Evolutionary conservation across 2,797 vertebrate genomes (phyloP).

Genomic region (Sebastes ruberrimus): DNA sequence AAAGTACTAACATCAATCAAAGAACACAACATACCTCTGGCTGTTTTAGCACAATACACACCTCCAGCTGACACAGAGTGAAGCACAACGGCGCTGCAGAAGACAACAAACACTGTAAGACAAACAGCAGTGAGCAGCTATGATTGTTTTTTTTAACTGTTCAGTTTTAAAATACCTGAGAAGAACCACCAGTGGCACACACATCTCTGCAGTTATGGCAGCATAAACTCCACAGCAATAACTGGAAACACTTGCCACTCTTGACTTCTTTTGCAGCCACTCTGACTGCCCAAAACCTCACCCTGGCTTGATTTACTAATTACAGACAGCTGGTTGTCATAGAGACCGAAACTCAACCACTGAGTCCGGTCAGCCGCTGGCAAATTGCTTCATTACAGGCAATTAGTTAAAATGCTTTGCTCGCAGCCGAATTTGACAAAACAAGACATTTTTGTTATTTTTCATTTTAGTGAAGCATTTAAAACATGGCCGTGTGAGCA

Average conservation of each 20-base stretch:
- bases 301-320: conserved; percentile 76
- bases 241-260: conserved; percentile 12
- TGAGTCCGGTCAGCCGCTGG: conserved; percentile 50
- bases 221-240: conserved; percentile 13
- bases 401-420: conserved; percentile 51
- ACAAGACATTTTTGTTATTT: conserved; percentile 24
- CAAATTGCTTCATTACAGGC: conserved; percentile 65
- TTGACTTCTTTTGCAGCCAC: conserved; percentile 38
- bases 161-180: conserved; percentile 55
- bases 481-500: neutral
- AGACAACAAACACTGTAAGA: conserved; percentile 31
- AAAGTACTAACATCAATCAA: conserved; percentile 16
- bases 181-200: conserved; percentile 22
- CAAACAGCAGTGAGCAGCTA: neutral
- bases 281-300: conserved; percentile 30
- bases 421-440: conserved; percentile 15
- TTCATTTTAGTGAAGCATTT: conserved; percentile 20
- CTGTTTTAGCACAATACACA: conserved; percentile 71
- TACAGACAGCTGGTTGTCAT: conserved; percentile 79
- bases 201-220: conserved; percentile 43
- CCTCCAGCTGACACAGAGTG: conserved; percentile 68
- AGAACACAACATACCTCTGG: conserved; percentile 63
- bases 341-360: conserved; percentile 66
- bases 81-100: conserved; percentile 53
- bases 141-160: conserved; percentile 5